phyloP scores from a whole-genome alignment of 2,888 invertebrate species.

The Serrognathus titanus region DNA sequence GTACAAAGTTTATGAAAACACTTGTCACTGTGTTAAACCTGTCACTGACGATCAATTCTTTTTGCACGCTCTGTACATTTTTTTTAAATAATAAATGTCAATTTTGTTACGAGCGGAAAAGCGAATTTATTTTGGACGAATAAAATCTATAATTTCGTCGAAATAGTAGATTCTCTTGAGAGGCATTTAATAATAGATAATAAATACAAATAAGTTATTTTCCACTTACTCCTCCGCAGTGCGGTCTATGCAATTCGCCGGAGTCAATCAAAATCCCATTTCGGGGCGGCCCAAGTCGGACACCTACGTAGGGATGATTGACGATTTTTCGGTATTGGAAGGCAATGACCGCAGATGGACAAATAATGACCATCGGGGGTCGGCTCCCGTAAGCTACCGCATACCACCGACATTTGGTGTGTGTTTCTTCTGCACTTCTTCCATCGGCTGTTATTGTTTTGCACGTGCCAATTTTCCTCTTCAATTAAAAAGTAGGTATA shows the following conservation, averaged over 20 bases:
- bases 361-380: constrained; percentile 27
- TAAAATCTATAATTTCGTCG: not conserved
- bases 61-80: too few species aligned
- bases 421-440: not conserved
- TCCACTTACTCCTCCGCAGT: constrained; percentile 3
- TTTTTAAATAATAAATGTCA: too few species aligned
- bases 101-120: too few species aligned
- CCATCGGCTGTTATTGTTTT: constrained; percentile 4
- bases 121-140: too few species aligned
- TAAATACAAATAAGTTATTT: constrained; percentile 6
- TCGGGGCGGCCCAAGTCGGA: constrained; percentile 24
- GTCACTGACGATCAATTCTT: too few species aligned
- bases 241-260: constrained; percentile 12
- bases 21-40: too few species aligned
- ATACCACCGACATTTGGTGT: constrained; percentile 5
- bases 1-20: too few species aligned
- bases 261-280: constrained; percentile 28
- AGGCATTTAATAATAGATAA: constrained; percentile 5
- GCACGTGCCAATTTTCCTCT: constrained; percentile 4
- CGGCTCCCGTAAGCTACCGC: constrained; percentile 23
- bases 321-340: constrained; percentile 26
- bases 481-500: too few species aligned
- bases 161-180: constrained; percentile 9
- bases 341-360: constrained; percentile 30
- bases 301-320: constrained; percentile 28